Percentiles rank a stretch among this genome's conserved stretches.
Evolutionary conservation across 2,797 vertebrate genomes (phyloP).

Genomic region (Hemibagrus guttatus): DNA sequence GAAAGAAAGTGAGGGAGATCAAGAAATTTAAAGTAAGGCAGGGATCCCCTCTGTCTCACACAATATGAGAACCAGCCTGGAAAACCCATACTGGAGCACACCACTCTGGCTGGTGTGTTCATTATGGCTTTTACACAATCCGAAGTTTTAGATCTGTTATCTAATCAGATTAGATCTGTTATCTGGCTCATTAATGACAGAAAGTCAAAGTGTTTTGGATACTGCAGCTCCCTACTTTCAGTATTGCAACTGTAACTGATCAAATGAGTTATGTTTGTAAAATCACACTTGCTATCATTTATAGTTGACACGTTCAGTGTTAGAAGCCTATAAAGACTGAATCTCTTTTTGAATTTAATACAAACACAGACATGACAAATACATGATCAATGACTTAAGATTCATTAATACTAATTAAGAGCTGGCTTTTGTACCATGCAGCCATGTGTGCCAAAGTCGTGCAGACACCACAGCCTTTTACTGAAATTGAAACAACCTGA

Average conservation of each 20-base stretch:
- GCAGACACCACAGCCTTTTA: background rate
- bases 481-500: background rate
- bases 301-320: background rate
- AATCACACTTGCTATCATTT: background rate
- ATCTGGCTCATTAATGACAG: background rate
- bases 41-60: constrained; percentile 42
- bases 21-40: constrained; percentile 20
- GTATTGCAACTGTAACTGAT: no score
- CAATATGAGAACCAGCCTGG: constrained; percentile 34
- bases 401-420: background rate
- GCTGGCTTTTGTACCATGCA: constrained; percentile 18
- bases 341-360: background rate
- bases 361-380: background rate
- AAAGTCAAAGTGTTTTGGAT: background rate
- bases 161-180: background rate
- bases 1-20: constrained; percentile 26
- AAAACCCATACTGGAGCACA: constrained; percentile 27
- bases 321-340: background rate
- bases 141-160: no score
- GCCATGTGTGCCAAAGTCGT: background rate
- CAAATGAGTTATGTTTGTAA: background rate
- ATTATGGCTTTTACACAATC: constrained; percentile 46
- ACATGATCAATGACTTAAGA: background rate
- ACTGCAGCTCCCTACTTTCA: background rate
- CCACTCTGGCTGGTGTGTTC: constrained; percentile 45